Base-by-base conservation (phyloP, 2,113 vertebrate species). In the Puffinus mauretanicus region DNA sequence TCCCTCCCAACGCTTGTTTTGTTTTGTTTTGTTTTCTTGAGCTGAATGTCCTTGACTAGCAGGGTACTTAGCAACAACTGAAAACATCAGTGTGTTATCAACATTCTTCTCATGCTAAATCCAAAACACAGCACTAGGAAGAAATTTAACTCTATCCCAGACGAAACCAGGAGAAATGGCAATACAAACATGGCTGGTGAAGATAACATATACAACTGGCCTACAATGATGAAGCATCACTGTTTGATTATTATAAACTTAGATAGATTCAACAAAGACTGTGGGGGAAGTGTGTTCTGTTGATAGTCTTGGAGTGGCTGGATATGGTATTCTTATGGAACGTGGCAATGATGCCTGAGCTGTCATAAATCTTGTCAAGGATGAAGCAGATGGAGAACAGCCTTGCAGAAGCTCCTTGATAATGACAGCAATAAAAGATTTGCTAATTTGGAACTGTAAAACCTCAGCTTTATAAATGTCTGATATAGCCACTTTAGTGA, bases 341-440 rank as follows among this genome's bases (percentile, higher is more conserved):
- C 11, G 46, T 52, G 44, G 57, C 65, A 93, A 15, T 93, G 73
- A 60, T 72, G 44, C 24, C 40, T 87, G 58, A 78, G 67, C 78
- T 91, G 80, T 82, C 85, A 76, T 85, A 82, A 93, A 79, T 85
- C 75, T 82, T 94, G 57, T 90, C 85, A 93, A 93, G 52, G 57
- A 69, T 76, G 58, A 94, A 94, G 94, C 88, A 94, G 78, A 82
- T 92, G 70, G 88, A 92, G n/a, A 88, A 60, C 57, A 95, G 75
- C 52, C 78, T 88, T 95, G 47, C 57, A 82, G 78, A 93, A 94
- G 29, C 30, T 92, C 65, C 29, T 90, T 79, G 61, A 85, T 82
- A 79, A 88, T 69, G 82, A 72, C 52, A 93, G 40, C 46, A 82
- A 60, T 82, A 90, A 82, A 92, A 92, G 60, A 86, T 78, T 87